Evolutionary conservation across 2,888 invertebrate genomes (phyloP).

Genomic region (Eupithecia abbreviata): DNA sequence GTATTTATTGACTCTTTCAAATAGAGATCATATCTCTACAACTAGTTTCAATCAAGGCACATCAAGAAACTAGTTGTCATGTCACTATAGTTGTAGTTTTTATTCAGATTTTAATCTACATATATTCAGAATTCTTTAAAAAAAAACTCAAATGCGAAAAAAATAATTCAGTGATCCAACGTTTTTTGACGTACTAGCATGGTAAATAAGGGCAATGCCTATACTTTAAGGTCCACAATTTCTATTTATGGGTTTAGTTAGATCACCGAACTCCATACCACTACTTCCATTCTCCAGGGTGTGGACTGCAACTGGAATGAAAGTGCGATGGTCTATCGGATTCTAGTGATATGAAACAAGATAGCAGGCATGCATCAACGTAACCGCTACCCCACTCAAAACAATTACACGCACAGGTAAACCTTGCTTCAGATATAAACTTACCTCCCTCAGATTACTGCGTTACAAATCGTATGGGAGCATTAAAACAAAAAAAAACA

Average conservation of each 20-base stretch:
- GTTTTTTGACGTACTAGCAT: not conserved
- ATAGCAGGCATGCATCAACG: not conserved
- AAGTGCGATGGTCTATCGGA: not conserved
- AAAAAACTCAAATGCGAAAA: not conserved
- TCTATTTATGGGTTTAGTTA: not conserved
- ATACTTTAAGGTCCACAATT: not conserved
- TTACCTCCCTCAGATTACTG: conserved; percentile 7
- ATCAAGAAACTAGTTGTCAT: not conserved
- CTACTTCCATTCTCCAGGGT: not conserved
- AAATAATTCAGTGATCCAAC: not conserved
- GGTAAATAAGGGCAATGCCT: not conserved
- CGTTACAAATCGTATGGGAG: conserved; percentile 22
- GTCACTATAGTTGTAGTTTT: not conserved
- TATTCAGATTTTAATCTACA: not conserved
- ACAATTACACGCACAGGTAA: not conserved
- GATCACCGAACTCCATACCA: not conserved
- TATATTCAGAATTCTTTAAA: not conserved
- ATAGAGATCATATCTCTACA: too few species aligned
- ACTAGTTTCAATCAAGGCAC: too few species aligned
- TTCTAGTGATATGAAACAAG: not conserved
- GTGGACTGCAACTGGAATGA: not conserved
- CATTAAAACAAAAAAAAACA: conserved; percentile 39
- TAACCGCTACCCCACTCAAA: not conserved
- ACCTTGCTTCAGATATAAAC: not conserved
- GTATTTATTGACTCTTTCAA: too few species aligned